Percentiles rank a stretch among this genome's conserved stretches.
Conservation (phyloP, 2,113 vertebrate species). For the Herpailurus yagouaroundi region DNA sequence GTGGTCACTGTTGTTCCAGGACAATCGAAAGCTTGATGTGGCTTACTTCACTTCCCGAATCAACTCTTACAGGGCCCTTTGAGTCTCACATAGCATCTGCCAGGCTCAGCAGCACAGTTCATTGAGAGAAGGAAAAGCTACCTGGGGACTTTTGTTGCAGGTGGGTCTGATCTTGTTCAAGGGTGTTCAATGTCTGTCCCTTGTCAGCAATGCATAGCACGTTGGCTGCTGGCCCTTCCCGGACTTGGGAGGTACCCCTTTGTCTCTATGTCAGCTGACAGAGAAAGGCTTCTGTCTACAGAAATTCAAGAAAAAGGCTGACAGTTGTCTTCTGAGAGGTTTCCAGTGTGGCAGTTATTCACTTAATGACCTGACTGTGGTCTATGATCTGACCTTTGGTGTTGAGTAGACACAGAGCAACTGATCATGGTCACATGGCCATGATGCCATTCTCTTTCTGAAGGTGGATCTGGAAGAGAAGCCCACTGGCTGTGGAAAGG, state of each 20-base stretch:
- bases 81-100: background rate
- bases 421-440: background rate
- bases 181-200: background rate
- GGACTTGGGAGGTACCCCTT: background rate
- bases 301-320: background rate
- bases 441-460: background rate
- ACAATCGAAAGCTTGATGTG: background rate
- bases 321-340: background rate
- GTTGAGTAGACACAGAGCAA: background rate
- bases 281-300: background rate
- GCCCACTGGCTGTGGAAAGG: background rate
- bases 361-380: background rate
- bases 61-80: background rate
- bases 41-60: background rate
- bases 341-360: background rate
- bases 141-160: background rate
- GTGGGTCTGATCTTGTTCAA: background rate
- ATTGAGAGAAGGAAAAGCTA: background rate
- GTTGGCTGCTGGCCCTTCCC: background rate
- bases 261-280: background rate
- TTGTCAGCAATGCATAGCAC: background rate
- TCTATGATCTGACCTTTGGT: background rate
- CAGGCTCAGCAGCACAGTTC: background rate
- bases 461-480: background rate
- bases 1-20: background rate